Base-by-base conservation (phyloP, 2,888 invertebrate genomes). In the Blastobasis lacticolella region DNA sequence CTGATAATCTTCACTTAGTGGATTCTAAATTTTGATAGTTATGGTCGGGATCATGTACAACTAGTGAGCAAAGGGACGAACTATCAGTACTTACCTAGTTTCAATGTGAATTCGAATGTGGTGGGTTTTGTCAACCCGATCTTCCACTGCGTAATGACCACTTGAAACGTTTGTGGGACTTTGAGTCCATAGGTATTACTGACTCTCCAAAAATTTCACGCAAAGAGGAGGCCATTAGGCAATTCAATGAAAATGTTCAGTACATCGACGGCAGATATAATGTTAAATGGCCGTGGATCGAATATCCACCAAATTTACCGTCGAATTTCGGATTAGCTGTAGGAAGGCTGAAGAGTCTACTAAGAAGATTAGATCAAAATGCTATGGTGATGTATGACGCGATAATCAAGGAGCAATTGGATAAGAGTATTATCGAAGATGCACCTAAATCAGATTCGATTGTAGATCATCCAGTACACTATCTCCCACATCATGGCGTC, bases 121-220 rank as follows among this genome's bases (percentile, higher is more conserved):
- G 46, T 10, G n/a, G n/a, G n/a, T 46, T 41, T 10, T 10, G 41
- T 4, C 41, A 46, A 46, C 50, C 50, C 4, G 50, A 50, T 41
- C 38, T 49, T 9, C 45, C 49, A 7, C 38, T 49, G 8, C 42
- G 8, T 45, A 23, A 4, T 9, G 10, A 2, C 4, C 46, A 55
- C 6, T 38, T 61, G 1, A 55, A 53, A 36, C 5, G 6, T 0
- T 37, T 66, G 38, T 62, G 63, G 64, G 55, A 57, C 4, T 37
- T 66, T 4, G 62, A 66, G 52, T 40, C 56, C 0, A 63, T 64
- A n/a, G 63, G 63, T 6, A 64, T 66, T 1, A 56, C 40, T 0
- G 57, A 61, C 37, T 57, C 54, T n/a, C 58, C 59, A 0, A 61
- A 59, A 38, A 23, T 36, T 1, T 51, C 46, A 8, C 38, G 50